phyloP scores from a whole-genome alignment of 2,797 vertebrate species.

The Echiichthys vipera region DNA sequence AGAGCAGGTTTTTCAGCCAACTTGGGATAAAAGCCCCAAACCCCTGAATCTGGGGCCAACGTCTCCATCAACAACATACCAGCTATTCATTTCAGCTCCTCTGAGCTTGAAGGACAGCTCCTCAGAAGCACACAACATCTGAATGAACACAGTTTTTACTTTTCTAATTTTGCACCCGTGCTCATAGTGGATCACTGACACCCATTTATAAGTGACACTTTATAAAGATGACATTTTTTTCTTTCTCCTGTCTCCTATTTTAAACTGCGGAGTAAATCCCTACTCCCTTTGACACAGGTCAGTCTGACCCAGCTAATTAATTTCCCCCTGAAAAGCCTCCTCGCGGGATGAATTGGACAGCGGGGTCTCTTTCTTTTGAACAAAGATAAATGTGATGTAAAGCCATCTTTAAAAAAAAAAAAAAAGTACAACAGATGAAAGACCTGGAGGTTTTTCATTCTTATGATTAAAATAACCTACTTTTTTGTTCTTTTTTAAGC shows the following conservation, averaged over 20 bases:
- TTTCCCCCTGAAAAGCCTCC: constrained; percentile 76
- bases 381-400: constrained; percentile 67
- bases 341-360: constrained; percentile 64
- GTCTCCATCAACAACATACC: constrained; percentile 28
- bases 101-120: constrained; percentile 36
- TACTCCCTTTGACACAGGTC: constrained; percentile 75
- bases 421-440: constrained; percentile 42
- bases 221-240: constrained; percentile 12
- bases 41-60: constrained; percentile 19
- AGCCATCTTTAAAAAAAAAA: constrained; percentile 35
- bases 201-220: background rate
- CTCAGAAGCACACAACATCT: background rate
- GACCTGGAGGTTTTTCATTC: constrained; percentile 37
- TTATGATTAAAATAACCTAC: constrained; percentile 11
- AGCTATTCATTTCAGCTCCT: constrained; percentile 37
- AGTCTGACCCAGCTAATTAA: constrained; percentile 81
- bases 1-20: constrained; percentile 19
- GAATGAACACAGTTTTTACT: background rate
- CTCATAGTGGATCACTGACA: background rate
- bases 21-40: constrained; percentile 20
- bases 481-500: constrained; percentile 38
- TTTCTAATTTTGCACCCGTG: background rate
- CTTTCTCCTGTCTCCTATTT: background rate
- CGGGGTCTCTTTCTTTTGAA: constrained; percentile 58
- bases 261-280: constrained; percentile 48